A percentile compares a stretch with the other conserved stretches of the same genome.
Conservation (phyloP, 1,140 invertebrate genomes). For the Cotesia chilonis region DNA sequence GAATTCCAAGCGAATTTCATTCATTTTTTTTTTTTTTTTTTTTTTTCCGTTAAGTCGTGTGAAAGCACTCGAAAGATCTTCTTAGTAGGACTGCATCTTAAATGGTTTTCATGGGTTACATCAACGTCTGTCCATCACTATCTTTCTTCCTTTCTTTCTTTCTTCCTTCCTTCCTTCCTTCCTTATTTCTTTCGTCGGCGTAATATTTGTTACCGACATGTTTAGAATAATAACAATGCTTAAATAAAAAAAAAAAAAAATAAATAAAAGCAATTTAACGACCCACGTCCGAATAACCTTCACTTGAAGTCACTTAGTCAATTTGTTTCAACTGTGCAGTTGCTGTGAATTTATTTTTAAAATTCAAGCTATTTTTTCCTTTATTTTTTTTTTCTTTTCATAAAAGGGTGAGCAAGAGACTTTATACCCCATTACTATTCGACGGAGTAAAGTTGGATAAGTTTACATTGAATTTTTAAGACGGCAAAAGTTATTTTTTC, state of each 20-base stretch:
- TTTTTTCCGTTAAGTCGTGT: slow-evolving; percentile 23
- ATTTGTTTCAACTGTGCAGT: background rate
- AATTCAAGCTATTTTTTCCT: too few species aligned
- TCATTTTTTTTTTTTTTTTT: slow-evolving; percentile 45
- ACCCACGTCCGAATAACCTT: slow-evolving; percentile 9
- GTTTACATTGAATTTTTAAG: too few species aligned
- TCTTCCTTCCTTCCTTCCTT: too few species aligned
- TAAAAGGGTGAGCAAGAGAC: too few species aligned
- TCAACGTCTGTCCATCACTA: slow-evolving; percentile 28
- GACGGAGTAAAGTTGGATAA: too few species aligned
- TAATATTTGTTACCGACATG: slow-evolving; percentile 8
- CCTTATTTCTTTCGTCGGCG: slow-evolving; percentile 15
- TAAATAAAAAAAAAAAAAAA: slow-evolving; percentile 26
- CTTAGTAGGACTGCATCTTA: slow-evolving; percentile 48
- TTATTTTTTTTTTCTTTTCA: too few species aligned
- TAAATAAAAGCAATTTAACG: slow-evolving; percentile 8
- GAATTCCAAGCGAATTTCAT: slow-evolving; percentile 51
- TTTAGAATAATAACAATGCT: slow-evolving; percentile 16
- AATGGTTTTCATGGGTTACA: slow-evolving; percentile 44
- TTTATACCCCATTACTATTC: too few species aligned
- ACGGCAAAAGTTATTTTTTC: too few species aligned
- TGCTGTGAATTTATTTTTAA: too few species aligned
- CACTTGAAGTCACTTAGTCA: background rate
- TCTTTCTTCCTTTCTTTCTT: too few species aligned
- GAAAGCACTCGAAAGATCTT: slow-evolving; percentile 49